Evolutionary conservation across 23 tunicate species (phyloP).

Genomic region (Halocynthia roretzi): DNA sequence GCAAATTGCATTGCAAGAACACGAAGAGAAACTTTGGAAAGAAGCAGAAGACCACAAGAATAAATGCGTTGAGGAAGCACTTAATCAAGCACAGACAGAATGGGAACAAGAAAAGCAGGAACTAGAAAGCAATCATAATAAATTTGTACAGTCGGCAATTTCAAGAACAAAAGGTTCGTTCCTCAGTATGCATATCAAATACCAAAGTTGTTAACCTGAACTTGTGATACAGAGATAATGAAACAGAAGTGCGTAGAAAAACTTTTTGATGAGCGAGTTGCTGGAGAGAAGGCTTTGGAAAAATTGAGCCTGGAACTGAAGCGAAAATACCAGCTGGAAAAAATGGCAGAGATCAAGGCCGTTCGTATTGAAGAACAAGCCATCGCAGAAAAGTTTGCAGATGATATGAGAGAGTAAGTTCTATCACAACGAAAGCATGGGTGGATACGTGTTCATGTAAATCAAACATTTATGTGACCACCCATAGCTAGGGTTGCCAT

Average conservation of each 20-base stretch:
- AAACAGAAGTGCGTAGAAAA: slow-evolving; percentile 29
- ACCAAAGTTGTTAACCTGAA: neutral
- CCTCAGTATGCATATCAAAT: no score
- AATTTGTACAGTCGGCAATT: slow-evolving; percentile 38
- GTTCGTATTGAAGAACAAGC: slow-evolving; percentile 38
- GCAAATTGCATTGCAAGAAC: slow-evolving; percentile 26
- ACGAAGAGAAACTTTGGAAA: slow-evolving; percentile 49
- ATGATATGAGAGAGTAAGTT: slow-evolving; percentile 16
- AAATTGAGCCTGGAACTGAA: slow-evolving; percentile 42
- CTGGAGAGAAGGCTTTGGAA: slow-evolving; percentile 45
- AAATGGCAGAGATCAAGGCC: slow-evolving; percentile 27
- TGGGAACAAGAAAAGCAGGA: slow-evolving; percentile 9
- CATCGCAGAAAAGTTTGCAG: slow-evolving; percentile 6
- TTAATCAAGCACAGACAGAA: slow-evolving; percentile 23
- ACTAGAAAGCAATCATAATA: slow-evolving; percentile 29
- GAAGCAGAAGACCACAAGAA: slow-evolving; percentile 67
- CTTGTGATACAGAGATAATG: slow-evolving; percentile 27
- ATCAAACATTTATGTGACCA: no score
- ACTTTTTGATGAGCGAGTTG: slow-evolving; percentile 30
- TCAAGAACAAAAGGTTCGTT: slow-evolving; percentile 39
- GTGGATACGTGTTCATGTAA: no score
- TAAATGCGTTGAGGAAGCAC: slow-evolving; percentile 59
- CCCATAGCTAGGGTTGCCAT: no score
- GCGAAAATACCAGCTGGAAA: slow-evolving; percentile 41
- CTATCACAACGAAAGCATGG: neutral